phyloP scores from a whole-genome alignment of 2,888 invertebrate species.

The Noctua pronuba region DNA sequence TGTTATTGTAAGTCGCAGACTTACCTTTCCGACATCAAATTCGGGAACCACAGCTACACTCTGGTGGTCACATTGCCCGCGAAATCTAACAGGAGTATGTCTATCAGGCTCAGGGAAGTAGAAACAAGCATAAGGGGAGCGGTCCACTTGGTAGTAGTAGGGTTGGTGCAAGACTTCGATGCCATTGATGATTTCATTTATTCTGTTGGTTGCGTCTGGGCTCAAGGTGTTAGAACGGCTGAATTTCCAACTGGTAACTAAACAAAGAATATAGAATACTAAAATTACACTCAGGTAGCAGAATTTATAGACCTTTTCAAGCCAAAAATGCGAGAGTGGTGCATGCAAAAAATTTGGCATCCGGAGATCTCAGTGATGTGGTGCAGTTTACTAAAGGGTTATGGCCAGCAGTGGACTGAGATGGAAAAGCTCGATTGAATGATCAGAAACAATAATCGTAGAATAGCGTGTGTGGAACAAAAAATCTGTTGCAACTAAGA shows the following conservation, averaged over 20 bases:
- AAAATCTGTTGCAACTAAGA: background rate
- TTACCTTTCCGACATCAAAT: slow-evolving; percentile 62
- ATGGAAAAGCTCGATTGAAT: background rate
- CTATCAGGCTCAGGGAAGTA: slow-evolving; percentile 61
- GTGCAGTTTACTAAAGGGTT: background rate
- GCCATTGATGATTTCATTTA: slow-evolving; percentile 66
- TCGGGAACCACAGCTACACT: slow-evolving; percentile 49
- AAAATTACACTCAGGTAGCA: background rate
- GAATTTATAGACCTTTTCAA: no score
- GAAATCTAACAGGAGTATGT: slow-evolving; percentile 53
- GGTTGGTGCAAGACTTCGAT: slow-evolving; percentile 72
- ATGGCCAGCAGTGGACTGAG: background rate
- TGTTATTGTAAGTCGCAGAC: background rate
- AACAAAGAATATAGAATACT: background rate
- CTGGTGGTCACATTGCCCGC: slow-evolving; percentile 56
- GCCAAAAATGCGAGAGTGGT: accelerated
- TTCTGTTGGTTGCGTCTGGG: slow-evolving; percentile 60
- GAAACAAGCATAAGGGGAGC: slow-evolving; percentile 67
- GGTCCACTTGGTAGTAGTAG: slow-evolving; percentile 71
- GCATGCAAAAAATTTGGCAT: background rate
- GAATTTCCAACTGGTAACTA: slow-evolving; percentile 81
- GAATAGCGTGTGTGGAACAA: background rate
- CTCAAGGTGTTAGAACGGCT: slow-evolving; percentile 71
- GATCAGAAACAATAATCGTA: background rate
- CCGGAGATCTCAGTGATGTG: background rate